Conservation (phyloP, 2,113 vertebrate species). For the Pituophis catenifer region DNA sequence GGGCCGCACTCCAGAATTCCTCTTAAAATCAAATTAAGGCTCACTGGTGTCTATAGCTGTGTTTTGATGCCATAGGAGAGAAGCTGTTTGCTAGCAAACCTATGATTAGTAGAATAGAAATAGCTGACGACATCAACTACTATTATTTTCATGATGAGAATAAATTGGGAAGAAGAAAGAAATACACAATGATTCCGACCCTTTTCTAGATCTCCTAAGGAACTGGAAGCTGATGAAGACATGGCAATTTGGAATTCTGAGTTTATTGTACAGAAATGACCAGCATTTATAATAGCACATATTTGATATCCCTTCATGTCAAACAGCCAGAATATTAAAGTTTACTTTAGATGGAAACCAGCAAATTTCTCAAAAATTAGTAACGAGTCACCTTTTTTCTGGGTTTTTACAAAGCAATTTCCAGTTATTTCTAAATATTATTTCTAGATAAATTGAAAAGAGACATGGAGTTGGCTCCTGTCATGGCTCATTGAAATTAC, state of each 20-base stretch:
- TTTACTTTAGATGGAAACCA: neutral
- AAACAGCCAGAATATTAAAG: neutral
- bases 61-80: neutral
- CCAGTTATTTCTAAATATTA: neutral
- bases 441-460: neutral
- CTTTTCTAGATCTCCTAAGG: neutral
- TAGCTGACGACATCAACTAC: neutral
- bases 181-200: neutral
- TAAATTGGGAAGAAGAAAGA: neutral
- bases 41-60: neutral
- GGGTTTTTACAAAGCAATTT: neutral
- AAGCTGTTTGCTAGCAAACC: neutral
- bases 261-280: neutral
- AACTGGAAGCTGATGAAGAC: neutral
- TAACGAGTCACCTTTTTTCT: neutral
- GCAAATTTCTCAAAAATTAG: neutral
- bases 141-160: neutral
- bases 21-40: neutral
- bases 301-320: neutral
- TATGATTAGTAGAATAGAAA: neutral
- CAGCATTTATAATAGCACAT: neutral
- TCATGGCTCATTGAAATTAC: neutral
- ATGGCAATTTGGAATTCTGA: neutral
- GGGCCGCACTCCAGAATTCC: neutral
- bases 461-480: neutral